Conservation (phyloP, 2,113 vertebrate species). For the Pyrgilauda ruficollis region DNA sequence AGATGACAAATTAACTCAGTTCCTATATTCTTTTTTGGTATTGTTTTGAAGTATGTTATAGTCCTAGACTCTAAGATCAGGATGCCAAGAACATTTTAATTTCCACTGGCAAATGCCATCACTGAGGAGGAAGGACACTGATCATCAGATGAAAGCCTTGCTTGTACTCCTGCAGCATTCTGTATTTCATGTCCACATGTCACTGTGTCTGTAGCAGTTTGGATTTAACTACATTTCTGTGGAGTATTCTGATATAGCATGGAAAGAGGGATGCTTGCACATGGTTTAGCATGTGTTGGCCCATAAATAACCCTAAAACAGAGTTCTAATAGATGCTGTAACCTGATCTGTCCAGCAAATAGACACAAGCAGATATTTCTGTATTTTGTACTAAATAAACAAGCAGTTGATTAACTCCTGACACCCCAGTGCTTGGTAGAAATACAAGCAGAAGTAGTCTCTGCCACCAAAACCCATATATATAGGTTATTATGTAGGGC, state of each 20-base stretch:
- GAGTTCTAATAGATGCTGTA: background rate
- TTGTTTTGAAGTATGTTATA: background rate
- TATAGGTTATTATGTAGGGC: background rate
- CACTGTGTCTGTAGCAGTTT: background rate
- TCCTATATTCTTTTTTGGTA: background rate
- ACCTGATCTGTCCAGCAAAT: background rate
- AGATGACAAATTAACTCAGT: background rate
- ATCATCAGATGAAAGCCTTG: background rate
- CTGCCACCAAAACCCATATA: background rate
- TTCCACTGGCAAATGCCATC: background rate
- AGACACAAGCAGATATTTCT: background rate
- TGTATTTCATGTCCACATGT: background rate
- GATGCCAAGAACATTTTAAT: background rate
- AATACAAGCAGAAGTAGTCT: background rate
- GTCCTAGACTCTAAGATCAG: background rate
- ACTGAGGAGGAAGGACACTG: background rate
- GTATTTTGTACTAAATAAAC: background rate
- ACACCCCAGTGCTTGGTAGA: background rate
- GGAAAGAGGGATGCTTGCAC: background rate
- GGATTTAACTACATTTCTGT: background rate
- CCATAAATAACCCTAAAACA: background rate
- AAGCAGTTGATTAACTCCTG: background rate
- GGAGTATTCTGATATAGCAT: background rate
- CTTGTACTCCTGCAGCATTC: background rate
- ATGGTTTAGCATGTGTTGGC: background rate